Evolutionary conservation across 2,888 invertebrate species (phyloP).

Genomic region (Synanthedon tipuliformis): DNA sequence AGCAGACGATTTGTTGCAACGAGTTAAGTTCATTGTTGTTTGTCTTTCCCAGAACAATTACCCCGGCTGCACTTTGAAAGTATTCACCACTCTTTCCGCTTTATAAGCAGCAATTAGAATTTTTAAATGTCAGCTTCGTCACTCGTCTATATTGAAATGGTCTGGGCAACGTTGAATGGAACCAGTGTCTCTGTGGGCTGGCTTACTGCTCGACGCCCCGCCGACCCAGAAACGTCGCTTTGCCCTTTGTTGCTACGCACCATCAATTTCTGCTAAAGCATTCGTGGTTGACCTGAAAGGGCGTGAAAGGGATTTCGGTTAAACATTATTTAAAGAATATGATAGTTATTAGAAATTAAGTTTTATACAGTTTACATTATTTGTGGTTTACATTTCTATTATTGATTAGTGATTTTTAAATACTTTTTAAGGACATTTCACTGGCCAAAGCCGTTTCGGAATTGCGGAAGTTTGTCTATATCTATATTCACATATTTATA

Average conservation of each 20-base stretch:
- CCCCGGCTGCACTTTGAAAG: not conserved
- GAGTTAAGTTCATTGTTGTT: not conserved
- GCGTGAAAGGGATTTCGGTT: no score
- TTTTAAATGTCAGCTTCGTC: constrained; percentile 14
- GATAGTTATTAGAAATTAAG: no score
- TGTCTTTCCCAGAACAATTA: not conserved
- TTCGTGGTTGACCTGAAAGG: constrained; percentile 1
- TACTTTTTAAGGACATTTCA: no score
- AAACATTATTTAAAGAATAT: no score
- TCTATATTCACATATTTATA: no score
- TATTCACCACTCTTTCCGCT: constrained; percentile 15
- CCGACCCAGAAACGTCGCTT: constrained; percentile 23
- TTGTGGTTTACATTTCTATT: no score
- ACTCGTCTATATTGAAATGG: constrained; percentile 10
- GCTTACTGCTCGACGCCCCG: constrained; percentile 7
- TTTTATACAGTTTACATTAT: no score
- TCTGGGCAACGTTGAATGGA: constrained; percentile 20
- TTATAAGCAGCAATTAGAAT: constrained; percentile 29
- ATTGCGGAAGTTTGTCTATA: no score
- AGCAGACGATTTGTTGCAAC: no score
- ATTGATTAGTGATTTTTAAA: no score
- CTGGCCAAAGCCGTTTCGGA: no score
- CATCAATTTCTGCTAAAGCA: constrained; percentile 16
- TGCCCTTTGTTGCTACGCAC: constrained; percentile 27
- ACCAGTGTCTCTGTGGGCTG: constrained; percentile 6